Evolutionary conservation across 1,140 invertebrate genomes (phyloP), one percentile per base, ranked within the genome.

Genomic region (Hesperophylax magnus): DNA sequence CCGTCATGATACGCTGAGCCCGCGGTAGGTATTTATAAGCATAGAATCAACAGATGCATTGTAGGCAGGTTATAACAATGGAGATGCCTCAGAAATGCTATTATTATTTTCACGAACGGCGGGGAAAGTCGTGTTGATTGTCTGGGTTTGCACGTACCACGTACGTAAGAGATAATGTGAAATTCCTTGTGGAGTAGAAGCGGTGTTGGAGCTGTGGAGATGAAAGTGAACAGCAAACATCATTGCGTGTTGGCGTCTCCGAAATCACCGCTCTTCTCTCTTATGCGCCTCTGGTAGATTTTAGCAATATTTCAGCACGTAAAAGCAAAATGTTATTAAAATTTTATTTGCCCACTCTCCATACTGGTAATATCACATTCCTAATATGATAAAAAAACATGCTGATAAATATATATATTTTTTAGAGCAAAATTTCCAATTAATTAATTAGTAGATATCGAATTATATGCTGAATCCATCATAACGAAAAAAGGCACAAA

Each of bases 141-240:
- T 71, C 34, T 47, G 67, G 20, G 17, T 71, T 39, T 71, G 39
- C 67, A 71, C 67, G 67, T 71, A 71, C 31, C 67, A 71, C 67
- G 67, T 71, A 71, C 31, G 67, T 71, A 71, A 71, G 65, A 69
- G 67, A 71, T 71, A 65, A 65, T 65, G 67, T 47, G 67, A 71
- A 71, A 71, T 71, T 71, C 67, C 67, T 47, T 18, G 6, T 24
- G 18, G 67, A 71, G 34, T 39, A 5, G 61, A 65, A 4, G 67
- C 31, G 31, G 39, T 34, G 67, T 4, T 31, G 61, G 20, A 22
- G 22, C n/a, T 20, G 14, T 17, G 1, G 31, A 71, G 67, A 71
- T 71, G 67, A 71, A 71, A 71, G 67, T 71, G 67, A 71, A 71
- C n/a, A 47, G 67, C 47, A 71, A 71, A 71, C 39, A 47, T 31